A percentile compares a stretch with the other conserved stretches of the same genome.
Evolutionary conservation across 2,797 vertebrate genomes (phyloP).

Genomic region (Ara ararauna): DNA sequence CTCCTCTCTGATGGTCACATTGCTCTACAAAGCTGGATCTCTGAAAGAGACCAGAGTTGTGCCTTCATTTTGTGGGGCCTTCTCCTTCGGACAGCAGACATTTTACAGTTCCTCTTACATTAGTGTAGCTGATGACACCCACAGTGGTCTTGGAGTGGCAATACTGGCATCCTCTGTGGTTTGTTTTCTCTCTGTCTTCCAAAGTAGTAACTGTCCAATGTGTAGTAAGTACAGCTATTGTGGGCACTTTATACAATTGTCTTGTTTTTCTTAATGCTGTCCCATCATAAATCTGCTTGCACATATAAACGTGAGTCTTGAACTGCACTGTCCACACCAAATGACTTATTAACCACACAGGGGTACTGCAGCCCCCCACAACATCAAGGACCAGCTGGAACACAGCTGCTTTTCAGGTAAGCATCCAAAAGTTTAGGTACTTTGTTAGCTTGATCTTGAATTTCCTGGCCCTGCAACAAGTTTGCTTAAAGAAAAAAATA

Average conservation of each 20-base stretch:
- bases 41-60: neutral
- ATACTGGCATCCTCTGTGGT: neutral
- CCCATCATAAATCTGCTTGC: neutral
- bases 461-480: neutral
- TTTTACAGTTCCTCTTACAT: neutral
- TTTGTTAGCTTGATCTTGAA: neutral
- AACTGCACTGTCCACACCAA: rapidly evolving
- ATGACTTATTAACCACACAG: neutral
- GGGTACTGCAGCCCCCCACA: neutral
- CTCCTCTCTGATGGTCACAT: neutral
- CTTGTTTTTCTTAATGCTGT: neutral
- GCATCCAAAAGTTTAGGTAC: neutral
- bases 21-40: neutral
- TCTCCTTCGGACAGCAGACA: neutral
- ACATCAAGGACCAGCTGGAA: neutral
- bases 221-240: neutral
- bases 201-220: neutral
- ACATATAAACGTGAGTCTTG: neutral
- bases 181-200: neutral
- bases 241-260: neutral
- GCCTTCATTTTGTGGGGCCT: neutral
- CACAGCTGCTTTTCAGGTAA: neutral
- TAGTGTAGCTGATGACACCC: neutral
- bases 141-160: neutral
- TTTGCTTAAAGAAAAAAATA: neutral